Evolutionary conservation across 2,888 invertebrate species (phyloP), one percentile per base, ranked within the genome.

Genomic region (Orthosia gothica): DNA sequence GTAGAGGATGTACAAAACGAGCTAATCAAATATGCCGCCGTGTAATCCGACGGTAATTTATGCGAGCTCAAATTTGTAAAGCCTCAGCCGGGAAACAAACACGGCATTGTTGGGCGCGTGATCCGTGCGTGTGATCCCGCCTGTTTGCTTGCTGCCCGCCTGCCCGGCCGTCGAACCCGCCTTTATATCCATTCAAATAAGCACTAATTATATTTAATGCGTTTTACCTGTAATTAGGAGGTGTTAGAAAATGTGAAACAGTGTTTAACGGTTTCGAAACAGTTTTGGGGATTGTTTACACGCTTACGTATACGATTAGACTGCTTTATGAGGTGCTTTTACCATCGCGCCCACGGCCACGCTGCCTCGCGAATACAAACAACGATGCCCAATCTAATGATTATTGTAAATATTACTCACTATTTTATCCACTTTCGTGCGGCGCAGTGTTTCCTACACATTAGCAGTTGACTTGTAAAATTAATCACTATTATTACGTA

Each of bases 221-320:
- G 94, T 93, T 95, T 95, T 94, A 94, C 94, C 94, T 93, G 95
- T 94, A 95, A 96, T 96, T 96, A 96, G 95, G 88, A 94, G 95
- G 95, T 94, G 96, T 95, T 93, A 93, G 94, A 91, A 90, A 93
- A 95, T 93, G 93, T 92, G 93, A 92, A 95, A 92, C 95, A 94
- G 94, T 90, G 93, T 92, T 92, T 91, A 92, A 92, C 91, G 90
- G 91, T 93, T 92, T 92, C 92, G 89, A 91, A 91, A 92, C 91
- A 87, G 90, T 90, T 91, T 92, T 90, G 90, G 88, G 91, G 90
- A 89, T 89, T 92, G 93, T 94, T 94, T 93, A 93, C 91, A 89
- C 84, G 86, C 89, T 90, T 89, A 86, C 89, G 90, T 89, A 88
- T 89, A 91, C 92, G 92, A 93, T 93, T 92, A 92, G 92, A 92